phyloP scores from a whole-genome alignment of 2,797 vertebrate genomes.

The Onychomys leucogaster region DNA sequence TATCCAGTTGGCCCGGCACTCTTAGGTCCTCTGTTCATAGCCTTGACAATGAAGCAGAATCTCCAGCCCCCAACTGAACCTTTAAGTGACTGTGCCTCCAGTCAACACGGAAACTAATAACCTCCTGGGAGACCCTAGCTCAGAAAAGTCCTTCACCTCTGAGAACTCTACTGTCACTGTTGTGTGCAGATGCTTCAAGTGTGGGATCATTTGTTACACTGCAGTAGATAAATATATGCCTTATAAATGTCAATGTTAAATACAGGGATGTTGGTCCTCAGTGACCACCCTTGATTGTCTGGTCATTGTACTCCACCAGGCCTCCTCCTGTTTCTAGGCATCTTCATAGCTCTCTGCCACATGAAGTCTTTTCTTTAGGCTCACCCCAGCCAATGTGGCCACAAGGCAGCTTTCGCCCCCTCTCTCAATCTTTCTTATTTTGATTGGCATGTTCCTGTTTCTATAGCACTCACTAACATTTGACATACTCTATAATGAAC shows the following conservation, averaged over 20 bases:
- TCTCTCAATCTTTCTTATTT: background rate
- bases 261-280: background rate
- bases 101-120: background rate
- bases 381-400: background rate
- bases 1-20: background rate
- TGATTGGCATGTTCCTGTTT: background rate
- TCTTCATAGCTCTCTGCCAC: background rate
- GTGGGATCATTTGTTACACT: background rate
- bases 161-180: background rate
- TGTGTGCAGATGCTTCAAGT: background rate
- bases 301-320: background rate
- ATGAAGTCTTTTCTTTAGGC: background rate
- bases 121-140: background rate
- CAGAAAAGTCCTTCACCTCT: background rate
- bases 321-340: background rate
- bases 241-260: background rate
- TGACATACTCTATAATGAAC: background rate
- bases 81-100: background rate
- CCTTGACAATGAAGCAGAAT: background rate
- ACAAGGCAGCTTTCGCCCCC: background rate
- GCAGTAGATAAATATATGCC: background rate
- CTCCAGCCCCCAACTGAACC: background rate
- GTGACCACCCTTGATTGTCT: background rate
- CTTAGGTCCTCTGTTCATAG: too few species aligned
- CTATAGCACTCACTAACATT: constrained; percentile 4